Conservation (phyloP, 2,797 vertebrate genomes). For the Cheirogaleus major region DNA sequence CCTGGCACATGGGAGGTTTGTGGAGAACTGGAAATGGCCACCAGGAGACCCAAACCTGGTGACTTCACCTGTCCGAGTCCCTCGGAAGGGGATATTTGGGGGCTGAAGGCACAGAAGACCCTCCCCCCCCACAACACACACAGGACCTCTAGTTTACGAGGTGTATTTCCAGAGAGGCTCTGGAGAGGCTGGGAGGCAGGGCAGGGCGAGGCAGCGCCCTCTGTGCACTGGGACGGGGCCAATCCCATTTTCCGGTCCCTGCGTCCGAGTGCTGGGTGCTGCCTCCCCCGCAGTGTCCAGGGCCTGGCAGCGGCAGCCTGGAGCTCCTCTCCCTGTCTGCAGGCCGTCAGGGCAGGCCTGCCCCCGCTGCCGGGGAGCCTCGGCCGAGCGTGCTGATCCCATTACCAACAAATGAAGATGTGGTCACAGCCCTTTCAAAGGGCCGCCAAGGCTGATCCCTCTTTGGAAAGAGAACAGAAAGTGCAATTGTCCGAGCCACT, state of each 20-base stretch:
- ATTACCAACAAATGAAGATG: slow-evolving; percentile 94
- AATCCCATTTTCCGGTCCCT: background rate
- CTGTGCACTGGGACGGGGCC: slow-evolving; percentile 72
- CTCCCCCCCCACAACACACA: background rate
- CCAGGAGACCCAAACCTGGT: background rate
- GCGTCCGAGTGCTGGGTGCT: slow-evolving; percentile 54
- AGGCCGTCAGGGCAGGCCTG: slow-evolving; percentile 83
- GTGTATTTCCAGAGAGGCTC: slow-evolving; percentile 76
- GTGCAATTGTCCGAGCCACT: slow-evolving; percentile 80
- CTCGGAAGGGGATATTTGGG: background rate
- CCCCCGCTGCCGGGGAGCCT: slow-evolving; percentile 84
- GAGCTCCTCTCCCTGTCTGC: slow-evolving; percentile 57
- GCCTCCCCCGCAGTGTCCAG: background rate
- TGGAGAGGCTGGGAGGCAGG: slow-evolving; percentile 87
- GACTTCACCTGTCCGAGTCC: background rate
- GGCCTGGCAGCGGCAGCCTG: slow-evolving; percentile 56
- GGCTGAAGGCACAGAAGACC: slow-evolving; percentile 31
- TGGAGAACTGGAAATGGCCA: rapidly evolving
- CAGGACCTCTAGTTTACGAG: no score
- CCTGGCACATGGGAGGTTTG: rapidly evolving
- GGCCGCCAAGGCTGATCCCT: slow-evolving; percentile 85
- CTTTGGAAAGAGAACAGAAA: slow-evolving; percentile 80
- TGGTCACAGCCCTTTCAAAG: slow-evolving; percentile 87
- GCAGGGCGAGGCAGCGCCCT: slow-evolving; percentile 82
- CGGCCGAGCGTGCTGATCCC: slow-evolving; percentile 91